A percentile compares a stretch with the other conserved stretches of the same genome.
Conservation (phyloP, 2,888 invertebrate genomes). For the Meliscaeva auricollis region DNA sequence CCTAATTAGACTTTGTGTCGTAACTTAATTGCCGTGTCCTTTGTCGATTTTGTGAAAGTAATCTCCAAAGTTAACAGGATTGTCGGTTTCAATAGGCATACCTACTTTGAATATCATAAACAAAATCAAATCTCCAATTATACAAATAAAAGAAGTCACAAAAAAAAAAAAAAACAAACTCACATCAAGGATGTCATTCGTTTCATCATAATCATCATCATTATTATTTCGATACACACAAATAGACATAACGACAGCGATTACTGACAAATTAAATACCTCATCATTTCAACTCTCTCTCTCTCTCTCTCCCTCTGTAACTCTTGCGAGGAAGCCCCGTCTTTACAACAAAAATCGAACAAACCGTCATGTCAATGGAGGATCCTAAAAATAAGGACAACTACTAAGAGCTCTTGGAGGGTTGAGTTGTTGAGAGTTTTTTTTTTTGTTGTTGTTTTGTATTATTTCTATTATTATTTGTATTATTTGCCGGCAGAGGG, state of each 20-base stretch:
- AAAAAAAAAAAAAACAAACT: background rate
- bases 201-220: conserved; percentile 9
- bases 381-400: conserved; percentile 47
- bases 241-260: conserved; percentile 6
- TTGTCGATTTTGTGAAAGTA: background rate
- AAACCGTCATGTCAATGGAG: conserved; percentile 19
- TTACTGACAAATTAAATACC: conserved; percentile 50
- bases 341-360: conserved; percentile 47
- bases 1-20: conserved; percentile 6
- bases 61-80: conserved; percentile 26
- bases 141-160: background rate
- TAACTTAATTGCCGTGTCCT: conserved; percentile 18
- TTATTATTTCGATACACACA: background rate
- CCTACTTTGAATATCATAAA: background rate
- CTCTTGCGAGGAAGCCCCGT: background rate
- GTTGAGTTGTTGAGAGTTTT: conserved; percentile 22
- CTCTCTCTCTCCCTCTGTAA: background rate
- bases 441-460: conserved; percentile 6
- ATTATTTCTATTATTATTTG: conserved; percentile 62
- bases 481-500: conserved; percentile 18
- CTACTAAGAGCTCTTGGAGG: conserved; percentile 9
- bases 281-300: no score
- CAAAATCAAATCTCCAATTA: background rate
- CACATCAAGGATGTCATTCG: conserved; percentile 24
- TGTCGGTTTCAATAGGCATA: background rate